A percentile compares a stretch with the other conserved stretches of the same genome.
Evolutionary conservation across 2,113 vertebrate species (phyloP).

Genomic region (Cephalopterus ornatus): DNA sequence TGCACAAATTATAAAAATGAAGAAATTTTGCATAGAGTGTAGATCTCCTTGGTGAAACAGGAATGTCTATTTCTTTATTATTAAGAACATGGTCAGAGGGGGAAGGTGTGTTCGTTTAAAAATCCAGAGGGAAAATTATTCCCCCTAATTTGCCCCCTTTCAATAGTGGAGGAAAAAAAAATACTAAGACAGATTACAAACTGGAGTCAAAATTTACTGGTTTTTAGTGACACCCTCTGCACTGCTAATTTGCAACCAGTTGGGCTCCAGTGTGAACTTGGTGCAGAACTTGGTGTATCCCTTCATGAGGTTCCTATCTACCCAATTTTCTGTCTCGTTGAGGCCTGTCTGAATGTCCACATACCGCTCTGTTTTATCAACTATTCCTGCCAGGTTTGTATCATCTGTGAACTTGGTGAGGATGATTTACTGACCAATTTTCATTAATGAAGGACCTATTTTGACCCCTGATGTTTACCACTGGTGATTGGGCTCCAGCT

Average conservation of each 20-base stretch:
- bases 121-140: not conserved
- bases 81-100: not conserved
- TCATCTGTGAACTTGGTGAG: not conserved
- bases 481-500: not conserved
- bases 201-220: not conserved
- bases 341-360: not conserved
- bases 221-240: not conserved
- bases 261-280: rapidly evolving
- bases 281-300: not conserved
- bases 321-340: not conserved
- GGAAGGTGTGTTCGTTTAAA: not conserved
- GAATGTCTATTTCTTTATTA: not conserved
- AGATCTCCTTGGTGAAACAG: not conserved
- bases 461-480: not conserved
- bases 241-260: not conserved
- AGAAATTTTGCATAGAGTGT: not conserved
- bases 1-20: not conserved
- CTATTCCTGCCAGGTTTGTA: not conserved
- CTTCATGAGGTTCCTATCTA: not conserved
- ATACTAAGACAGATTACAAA: not conserved
- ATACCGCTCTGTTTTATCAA: not conserved
- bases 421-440: not conserved
- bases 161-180: not conserved
- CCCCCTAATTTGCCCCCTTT: not conserved
- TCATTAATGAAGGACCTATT: not conserved